phyloP scores from a whole-genome alignment of 2,113 vertebrate species.

The Macrotis lagotis region DNA sequence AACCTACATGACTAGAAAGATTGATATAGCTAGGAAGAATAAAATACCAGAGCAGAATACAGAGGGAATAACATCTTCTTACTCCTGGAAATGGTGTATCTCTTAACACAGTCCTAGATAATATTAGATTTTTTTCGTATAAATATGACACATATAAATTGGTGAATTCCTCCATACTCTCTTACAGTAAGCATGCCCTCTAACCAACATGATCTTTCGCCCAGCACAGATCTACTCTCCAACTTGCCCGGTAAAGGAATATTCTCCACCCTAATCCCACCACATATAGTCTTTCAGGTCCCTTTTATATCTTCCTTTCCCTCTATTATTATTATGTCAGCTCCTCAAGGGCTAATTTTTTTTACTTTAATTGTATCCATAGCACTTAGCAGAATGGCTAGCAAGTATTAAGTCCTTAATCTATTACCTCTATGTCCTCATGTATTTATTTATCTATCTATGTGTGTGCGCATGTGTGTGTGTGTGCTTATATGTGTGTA shows the following conservation, averaged over 20 bases:
- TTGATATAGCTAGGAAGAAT: no score
- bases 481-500: no score
- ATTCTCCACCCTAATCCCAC: neutral
- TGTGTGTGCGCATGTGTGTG: no score
- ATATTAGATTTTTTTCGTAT: neutral
- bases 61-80: neutral
- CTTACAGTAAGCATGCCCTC: neutral
- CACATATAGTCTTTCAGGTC: neutral
- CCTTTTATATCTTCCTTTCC: neutral
- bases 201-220: neutral
- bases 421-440: neutral
- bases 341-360: neutral
- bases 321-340: neutral
- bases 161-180: neutral
- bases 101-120: neutral
- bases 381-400: neutral
- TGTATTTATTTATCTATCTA: no score
- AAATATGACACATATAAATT: neutral
- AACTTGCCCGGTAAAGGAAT: neutral
- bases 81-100: neutral
- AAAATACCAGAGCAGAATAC: neutral
- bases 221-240: neutral
- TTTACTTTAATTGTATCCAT: neutral
- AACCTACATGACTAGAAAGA: neutral
- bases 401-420: neutral